Evolutionary conservation across 2,888 invertebrate species (phyloP).

Genomic region (Prenolepis imparis): DNA sequence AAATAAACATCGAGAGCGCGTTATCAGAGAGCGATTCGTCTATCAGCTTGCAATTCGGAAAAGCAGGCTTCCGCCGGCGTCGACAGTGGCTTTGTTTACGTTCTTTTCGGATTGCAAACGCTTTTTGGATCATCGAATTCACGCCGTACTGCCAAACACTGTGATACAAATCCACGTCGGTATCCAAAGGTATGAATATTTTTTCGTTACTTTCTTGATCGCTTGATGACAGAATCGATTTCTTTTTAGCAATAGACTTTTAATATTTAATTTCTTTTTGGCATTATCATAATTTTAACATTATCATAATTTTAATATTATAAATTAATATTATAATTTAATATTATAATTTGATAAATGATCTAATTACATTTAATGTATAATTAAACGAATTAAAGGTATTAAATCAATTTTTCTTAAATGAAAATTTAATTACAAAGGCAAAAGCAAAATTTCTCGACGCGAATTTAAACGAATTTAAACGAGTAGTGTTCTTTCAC

Average conservation of each 20-base stretch:
- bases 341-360: background rate
- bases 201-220: background rate
- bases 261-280: background rate
- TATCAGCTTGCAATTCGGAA: constrained; percentile 51
- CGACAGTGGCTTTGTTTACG: constrained; percentile 65
- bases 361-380: constrained; percentile 7
- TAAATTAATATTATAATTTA: too few relatives aligned
- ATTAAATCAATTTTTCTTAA: background rate
- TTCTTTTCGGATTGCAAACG: constrained; percentile 62
- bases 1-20: constrained; percentile 31
- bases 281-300: constrained; percentile 1
- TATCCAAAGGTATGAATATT: constrained; percentile 27
- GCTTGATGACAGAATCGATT: background rate
- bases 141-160: constrained; percentile 58
- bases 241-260: constrained; percentile 8
- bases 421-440: background rate
- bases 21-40: constrained; percentile 51
- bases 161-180: constrained; percentile 29
- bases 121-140: constrained; percentile 66
- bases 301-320: constrained; percentile 30
- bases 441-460: background rate
- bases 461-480: background rate
- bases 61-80: constrained; percentile 53
- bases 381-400: background rate
- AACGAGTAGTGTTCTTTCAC: background rate